These are phyloP conservation scores for Orthosia gracilis DNA, from an alignment of 2,888 invertebrate species.

Conservation along the genomic window DNA sequence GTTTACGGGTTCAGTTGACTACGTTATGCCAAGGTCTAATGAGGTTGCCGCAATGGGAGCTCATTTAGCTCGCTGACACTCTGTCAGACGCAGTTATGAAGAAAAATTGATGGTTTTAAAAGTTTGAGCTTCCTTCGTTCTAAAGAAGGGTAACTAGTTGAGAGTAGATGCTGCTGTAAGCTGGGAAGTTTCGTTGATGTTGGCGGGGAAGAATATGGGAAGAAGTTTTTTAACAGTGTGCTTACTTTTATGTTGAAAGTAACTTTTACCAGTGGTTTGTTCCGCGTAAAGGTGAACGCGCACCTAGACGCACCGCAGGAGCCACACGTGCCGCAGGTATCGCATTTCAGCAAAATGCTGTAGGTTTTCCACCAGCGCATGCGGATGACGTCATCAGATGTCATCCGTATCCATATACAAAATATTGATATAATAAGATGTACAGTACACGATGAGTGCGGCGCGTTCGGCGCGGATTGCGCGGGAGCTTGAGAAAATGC, in stretches of 20 bases:
- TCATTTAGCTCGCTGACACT: conserved; percentile 48
- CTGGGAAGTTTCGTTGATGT: not conserved
- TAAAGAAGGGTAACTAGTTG: conserved; percentile 6
- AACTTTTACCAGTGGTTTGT: not conserved
- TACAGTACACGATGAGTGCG: too few relatives aligned
- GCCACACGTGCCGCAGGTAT: too few relatives aligned
- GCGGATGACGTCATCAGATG: too few relatives aligned
- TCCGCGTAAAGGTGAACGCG: too few relatives aligned
- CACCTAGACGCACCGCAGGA: too few relatives aligned
- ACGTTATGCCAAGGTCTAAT: conserved; percentile 46
- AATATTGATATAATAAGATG: too few relatives aligned
- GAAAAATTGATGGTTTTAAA: conserved; percentile 53
- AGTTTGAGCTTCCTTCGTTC: conserved; percentile 16
- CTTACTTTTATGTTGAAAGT: not conserved
- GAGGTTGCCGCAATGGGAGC: conserved; percentile 50
- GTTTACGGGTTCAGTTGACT: conserved; percentile 33
- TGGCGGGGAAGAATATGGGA: not conserved
- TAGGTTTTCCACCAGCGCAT: too few relatives aligned
- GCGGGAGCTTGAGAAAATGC: too few relatives aligned
- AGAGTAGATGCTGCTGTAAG: conserved; percentile 11
- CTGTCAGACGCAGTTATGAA: conserved; percentile 45
- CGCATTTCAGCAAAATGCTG: too few relatives aligned
- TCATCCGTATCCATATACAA: too few relatives aligned
- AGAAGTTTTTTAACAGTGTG: not conserved
- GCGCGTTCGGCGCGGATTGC: too few relatives aligned